Evolutionary conservation across 2,113 vertebrate species (phyloP).

Genomic region (Brachirus orientalis): DNA sequence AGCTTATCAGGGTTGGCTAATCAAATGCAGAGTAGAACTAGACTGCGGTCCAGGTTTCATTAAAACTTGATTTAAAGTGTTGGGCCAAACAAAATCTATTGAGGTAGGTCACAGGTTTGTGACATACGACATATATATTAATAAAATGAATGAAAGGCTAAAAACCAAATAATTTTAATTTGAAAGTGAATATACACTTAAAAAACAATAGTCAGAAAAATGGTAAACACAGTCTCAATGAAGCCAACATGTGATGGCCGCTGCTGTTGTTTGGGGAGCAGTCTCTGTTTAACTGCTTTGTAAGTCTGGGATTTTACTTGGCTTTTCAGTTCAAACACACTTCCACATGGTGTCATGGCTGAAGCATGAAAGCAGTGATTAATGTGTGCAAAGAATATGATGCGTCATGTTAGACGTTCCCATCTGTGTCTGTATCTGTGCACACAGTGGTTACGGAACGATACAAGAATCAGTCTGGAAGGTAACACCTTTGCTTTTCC

Average conservation of each 20-base stretch:
- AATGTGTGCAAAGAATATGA: background rate
- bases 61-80: no score
- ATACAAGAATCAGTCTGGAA: background rate
- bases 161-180: no score
- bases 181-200: no score
- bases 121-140: no score
- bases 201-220: no score
- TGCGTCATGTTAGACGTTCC: background rate
- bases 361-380: background rate
- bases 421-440: background rate
- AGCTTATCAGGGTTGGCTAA: no score
- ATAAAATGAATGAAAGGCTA: no score
- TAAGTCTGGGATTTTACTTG: background rate
- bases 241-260: background rate
- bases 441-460: background rate
- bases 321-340: no score
- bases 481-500: constrained; percentile 23
- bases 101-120: no score
- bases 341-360: background rate
- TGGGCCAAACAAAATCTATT: no score
- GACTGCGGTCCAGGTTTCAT: no score
- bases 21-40: no score
- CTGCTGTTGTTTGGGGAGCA: background rate
- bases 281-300: background rate
- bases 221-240: background rate